Evolutionary conservation across 2,888 invertebrate genomes (phyloP), one percentile per base, ranked within the genome.

Genomic region (Boloria euphrosyne): DNA sequence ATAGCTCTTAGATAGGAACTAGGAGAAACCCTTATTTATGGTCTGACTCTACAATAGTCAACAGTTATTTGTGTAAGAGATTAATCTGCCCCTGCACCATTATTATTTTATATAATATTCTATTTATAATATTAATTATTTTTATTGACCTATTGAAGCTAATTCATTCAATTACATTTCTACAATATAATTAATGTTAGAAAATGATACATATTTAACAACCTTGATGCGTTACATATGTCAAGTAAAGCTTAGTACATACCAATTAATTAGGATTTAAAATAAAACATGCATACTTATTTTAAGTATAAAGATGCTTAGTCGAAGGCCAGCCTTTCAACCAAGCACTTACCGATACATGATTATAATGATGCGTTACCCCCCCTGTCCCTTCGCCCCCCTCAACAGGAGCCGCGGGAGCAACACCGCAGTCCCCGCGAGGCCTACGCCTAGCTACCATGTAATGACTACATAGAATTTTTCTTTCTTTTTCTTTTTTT

Each of bases 381-480:
- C 81, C 77, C 80, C 76, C 75, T 73, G 80, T 78, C 80, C 80
- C 78, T 80, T 80, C 77, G 75, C 81, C 78, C 76, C 77, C 80
- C 80, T 76, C 84, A 78, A 75, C 86, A 85, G 86, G 83, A 81
- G 84, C 82, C 78, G 83, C 78, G 78, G 68, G 71, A 70, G 76
- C 78, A 80, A 74, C 80, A 77, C 70, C 78, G 81, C 80, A 78
- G 80, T 71, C 78, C 75, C 74, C 80, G 81, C 76, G 81, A 83
- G 75, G 81, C 83, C 74, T 85, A 76, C 84, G 80, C 80, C 87
- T 84, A 84, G 70, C 75, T 81, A 79, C 80, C 89, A 90, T 90
- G 90, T 90, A 90, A 90, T 87, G 85, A 87, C 80, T 83, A 84
- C 79, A 88, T 85, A 90, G 87, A 89, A 85, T 84, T 82, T 81